Conservation (phyloP, 2,888 invertebrate species). For the Gnatocerus cornutus region DNA sequence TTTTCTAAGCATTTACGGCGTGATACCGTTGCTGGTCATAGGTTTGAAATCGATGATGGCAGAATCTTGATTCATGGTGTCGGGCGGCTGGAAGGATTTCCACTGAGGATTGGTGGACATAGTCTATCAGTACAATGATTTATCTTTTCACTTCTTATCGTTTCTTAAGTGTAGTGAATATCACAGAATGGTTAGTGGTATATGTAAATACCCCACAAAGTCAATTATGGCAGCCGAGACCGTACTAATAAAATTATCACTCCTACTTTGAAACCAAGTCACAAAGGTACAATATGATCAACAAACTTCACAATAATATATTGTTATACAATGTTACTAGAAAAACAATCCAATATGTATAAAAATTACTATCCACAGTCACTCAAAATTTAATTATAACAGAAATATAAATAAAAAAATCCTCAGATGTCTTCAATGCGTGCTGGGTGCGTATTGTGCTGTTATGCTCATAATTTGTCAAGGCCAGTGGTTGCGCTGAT, state of each 20-base stretch:
- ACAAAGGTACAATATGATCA: conserved; percentile 49
- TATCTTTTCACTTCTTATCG: conserved; percentile 66
- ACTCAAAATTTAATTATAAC: conserved; percentile 69
- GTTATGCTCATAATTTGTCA: conserved; percentile 69
- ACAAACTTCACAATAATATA: conserved; percentile 50
- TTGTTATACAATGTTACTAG: conserved; percentile 48
- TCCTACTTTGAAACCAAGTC: conserved; percentile 53
- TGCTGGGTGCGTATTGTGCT: conserved; percentile 85
- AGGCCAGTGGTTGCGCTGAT: conserved; percentile 70
- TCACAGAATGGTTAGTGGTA: conserved; percentile 77
- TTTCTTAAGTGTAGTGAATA: conserved; percentile 74
- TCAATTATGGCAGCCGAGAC: conserved; percentile 67
- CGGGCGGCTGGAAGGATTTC: conserved; percentile 93
- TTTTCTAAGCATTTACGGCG: background rate
- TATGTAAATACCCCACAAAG: conserved; percentile 63
- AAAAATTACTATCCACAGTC: conserved; percentile 69
- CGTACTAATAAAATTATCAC: conserved; percentile 61
- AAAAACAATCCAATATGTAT: conserved; percentile 59
- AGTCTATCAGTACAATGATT: conserved; percentile 68
- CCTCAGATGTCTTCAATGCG: conserved; percentile 93
- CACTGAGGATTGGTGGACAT: conserved; percentile 92
- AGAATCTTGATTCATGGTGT: conserved; percentile 84
- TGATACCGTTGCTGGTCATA: conserved; percentile 74
- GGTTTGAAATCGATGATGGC: conserved; percentile 88
- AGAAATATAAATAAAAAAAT: conserved; percentile 74